Conservation (phyloP, 2,113 vertebrate species). For the Myanophis thanlyinensis region DNA sequence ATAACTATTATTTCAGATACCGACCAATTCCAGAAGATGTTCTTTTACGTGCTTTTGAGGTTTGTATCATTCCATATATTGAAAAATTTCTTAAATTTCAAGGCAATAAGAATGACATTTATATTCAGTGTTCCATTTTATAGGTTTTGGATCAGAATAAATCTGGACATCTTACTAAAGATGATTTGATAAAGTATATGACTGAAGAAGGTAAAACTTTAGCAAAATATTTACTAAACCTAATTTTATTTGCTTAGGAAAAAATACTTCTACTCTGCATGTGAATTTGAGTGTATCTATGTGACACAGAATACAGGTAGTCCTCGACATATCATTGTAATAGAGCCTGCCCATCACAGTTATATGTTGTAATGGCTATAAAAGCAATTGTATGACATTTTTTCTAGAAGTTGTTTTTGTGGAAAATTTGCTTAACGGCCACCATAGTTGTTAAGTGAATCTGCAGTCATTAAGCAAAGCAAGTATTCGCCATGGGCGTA, state of each 20-base stretch:
- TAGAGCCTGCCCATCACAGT: neutral
- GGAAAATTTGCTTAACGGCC: neutral
- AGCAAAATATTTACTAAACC: constrained; percentile 4
- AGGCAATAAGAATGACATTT: constrained; percentile 22
- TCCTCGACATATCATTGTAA: neutral
- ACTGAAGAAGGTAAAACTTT: constrained; percentile 84
- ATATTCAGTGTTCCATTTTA: constrained; percentile 40
- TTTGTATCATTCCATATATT: constrained; percentile 54
- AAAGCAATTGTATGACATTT: neutral
- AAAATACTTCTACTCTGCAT: constrained; percentile 20
- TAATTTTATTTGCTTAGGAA: constrained; percentile 20
- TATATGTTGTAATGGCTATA: neutral
- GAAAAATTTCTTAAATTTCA: constrained; percentile 22
- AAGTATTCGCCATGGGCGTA: neutral
- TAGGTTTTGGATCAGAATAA: constrained; percentile 88
- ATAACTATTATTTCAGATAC: constrained; percentile 74
- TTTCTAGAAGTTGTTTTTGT: neutral
- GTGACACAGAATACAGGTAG: neutral
- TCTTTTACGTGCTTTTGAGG: constrained; percentile 91
- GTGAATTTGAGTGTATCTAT: neutral
- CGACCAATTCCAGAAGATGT: constrained; percentile 81
- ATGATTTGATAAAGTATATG: constrained; percentile 83
- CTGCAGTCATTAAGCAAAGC: neutral
- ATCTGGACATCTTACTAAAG: constrained; percentile 81
- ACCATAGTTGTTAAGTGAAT: neutral